Base-by-base conservation (phyloP, 1,140 invertebrate genomes). In the Trialeurodes vaporariorum region DNA sequence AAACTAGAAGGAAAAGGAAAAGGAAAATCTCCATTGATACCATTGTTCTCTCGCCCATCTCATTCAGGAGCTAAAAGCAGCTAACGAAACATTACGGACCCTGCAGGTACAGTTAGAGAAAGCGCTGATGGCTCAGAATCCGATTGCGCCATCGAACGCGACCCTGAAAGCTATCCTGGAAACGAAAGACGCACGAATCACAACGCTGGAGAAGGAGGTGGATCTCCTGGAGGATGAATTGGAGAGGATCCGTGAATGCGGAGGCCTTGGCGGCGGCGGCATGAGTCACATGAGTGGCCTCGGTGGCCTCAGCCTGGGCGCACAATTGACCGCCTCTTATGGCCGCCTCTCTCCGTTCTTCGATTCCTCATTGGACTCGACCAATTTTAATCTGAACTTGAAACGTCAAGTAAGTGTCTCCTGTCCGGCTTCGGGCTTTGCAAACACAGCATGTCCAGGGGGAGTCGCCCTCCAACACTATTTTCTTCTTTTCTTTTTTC, bases 171-270 rank as follows among this genome's bases (percentile, higher is more conserved):
- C 88, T 67, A 87, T 91, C 76, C 82, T 91, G 77, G 88, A 90
- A 80, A 90, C 87, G 63, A 90, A 93, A 84, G 90, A 92, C 79
- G 88, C 88, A 69, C 82, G 90, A 74, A 93, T 93, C 78, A 83
- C 86, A 71, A 90, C 87, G 63, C 82, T 94, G 78, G 91, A 94
- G 83, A 87, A 88, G 72, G 88, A 93, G 77, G 84, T 94, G 68
- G 82, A 83, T 67, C 78, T 89, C 72, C 82, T 92, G 73, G 86
- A 88, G 77, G 76, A 81, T 73, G 87, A 89, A 79, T 75, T 88
- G 75, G 83, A 86, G 72, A 82, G 86, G 72, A 79, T 85, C 74
- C 83, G 84, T 74, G 83, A 79, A 59, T 61, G 70, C 80, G 75
- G 82, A 78, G 71, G 77, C 77, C 24, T 76, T 76, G 22, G 58